Evolutionary conservation across 2,888 invertebrate species (phyloP).

Genomic region (Ligdia adustata): DNA sequence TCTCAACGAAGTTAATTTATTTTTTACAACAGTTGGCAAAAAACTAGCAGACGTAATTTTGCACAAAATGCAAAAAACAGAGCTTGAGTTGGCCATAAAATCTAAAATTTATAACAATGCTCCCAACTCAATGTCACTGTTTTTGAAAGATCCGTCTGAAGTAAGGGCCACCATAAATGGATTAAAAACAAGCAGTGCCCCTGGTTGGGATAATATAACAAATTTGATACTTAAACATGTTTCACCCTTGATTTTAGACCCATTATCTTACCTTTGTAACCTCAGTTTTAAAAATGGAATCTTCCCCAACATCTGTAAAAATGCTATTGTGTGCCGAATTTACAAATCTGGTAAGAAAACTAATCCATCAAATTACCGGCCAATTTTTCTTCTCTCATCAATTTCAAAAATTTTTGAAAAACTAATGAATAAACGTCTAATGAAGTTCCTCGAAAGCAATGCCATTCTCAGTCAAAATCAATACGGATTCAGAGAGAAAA

Average conservation of each 20-base stretch:
- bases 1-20: not conserved
- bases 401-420: not conserved
- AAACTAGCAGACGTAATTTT: not conserved
- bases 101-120: not conserved
- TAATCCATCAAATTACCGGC: not conserved
- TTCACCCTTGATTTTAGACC: not conserved
- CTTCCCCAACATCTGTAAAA: not conserved
- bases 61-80: not conserved
- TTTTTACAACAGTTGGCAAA: not conserved
- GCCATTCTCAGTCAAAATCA: not conserved
- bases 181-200: not conserved
- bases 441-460: not conserved
- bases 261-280: not conserved
- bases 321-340: not conserved
- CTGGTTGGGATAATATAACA: not conserved
- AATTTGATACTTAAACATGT: not conserved
- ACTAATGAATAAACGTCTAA: not conserved
- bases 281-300: not conserved
- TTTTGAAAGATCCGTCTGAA: not conserved
- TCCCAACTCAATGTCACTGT: not conserved
- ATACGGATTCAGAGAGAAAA: not conserved
- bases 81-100: not conserved
- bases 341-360: not conserved
- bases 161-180: not conserved
- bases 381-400: not conserved